Evolutionary conservation across 2,888 invertebrate genomes (phyloP), one percentile per base, ranked within the genome.

Genomic region (Melangyna quadrimaculata): DNA sequence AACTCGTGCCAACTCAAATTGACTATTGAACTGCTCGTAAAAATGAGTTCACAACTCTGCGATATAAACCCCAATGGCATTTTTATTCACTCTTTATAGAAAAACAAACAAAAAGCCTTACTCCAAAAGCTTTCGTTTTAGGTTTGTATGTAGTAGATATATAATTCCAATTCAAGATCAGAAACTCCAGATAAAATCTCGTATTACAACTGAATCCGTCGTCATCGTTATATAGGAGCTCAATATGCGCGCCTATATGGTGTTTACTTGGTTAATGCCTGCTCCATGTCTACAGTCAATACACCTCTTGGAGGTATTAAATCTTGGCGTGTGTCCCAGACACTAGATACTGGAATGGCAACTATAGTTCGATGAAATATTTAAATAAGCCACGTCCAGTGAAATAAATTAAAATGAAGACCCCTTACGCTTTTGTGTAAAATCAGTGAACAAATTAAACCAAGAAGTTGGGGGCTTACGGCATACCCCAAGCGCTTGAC

Each of bases 391-490:
- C 35, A 57, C 63, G 61, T 61, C 29, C n/a, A 48, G 29, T 27
- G 24, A 67, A 59, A 40, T 37, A 45, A 40, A 61, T 22, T 22
- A 22, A 35, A 59, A 63, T 61, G 55, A 48, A 45, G 10, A 24
- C 55, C 45, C 40, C 59, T 57, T 51, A 59, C 51, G 69, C 69
- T 45, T 29, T 57, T 5, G 35, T 40, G 71, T 67, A 67, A 79
- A 59, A 59, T 79, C 83, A 79, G 75, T 84, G 67, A 79, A 75
- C 75, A 84, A 84, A 79, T 84, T 79, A 72, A 61, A 51, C 53
- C 65, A 53, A 32, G 27, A 45, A 65, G 45, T 19, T 40, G 70
- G 51, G 43, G n/a, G n/a, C n/a, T n/a, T n/a, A n/a, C n/a, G n/a
- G 53, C 37, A 78, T 57, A 74, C 55, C 63, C 29, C 43, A 67